Conservation (phyloP, 1,140 invertebrate genomes). For the Brachionus manjavacas region DNA sequence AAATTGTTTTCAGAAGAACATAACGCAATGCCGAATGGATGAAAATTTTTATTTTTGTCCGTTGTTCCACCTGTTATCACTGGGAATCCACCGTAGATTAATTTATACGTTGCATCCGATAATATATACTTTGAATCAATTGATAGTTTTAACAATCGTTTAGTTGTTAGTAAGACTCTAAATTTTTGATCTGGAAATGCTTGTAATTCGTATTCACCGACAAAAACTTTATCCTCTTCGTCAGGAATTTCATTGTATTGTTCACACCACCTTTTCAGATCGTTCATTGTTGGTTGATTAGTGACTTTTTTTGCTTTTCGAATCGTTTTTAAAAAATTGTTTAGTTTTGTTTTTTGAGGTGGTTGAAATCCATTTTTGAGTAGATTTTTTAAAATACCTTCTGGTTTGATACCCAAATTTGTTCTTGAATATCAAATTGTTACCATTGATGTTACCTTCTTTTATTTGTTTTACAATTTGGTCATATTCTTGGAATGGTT, state of each 20-base stretch:
- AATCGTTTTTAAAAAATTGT: constrained; percentile 18
- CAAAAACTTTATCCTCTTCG: constrained; percentile 2
- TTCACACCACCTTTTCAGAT: constrained; percentile 23
- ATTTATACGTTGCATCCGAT: not conserved
- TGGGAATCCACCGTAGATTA: not conserved
- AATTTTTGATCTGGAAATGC: constrained; percentile 23
- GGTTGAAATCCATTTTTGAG: constrained; percentile 17
- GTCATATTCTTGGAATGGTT: no score
- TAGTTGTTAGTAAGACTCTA: constrained; percentile 26
- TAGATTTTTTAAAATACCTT: constrained; percentile 3
- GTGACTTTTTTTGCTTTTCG: constrained; percentile 16
- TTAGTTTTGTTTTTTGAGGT: constrained; percentile 18
- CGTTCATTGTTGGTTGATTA: constrained; percentile 9
- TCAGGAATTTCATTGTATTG: constrained; percentile 29
- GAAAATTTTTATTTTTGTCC: not conserved
- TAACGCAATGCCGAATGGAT: not conserved
- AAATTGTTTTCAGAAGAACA: not conserved
- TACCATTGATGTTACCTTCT: no score
- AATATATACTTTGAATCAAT: not conserved
- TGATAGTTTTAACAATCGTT: not conserved
- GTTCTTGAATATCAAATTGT: no score
- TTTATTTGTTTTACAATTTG: no score
- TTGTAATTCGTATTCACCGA: constrained; percentile 15
- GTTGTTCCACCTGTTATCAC: not conserved
- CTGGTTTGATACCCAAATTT: constrained; percentile 13